phyloP scores from a whole-genome alignment of 2,113 vertebrate species.

The Burhinus bistriatus region DNA sequence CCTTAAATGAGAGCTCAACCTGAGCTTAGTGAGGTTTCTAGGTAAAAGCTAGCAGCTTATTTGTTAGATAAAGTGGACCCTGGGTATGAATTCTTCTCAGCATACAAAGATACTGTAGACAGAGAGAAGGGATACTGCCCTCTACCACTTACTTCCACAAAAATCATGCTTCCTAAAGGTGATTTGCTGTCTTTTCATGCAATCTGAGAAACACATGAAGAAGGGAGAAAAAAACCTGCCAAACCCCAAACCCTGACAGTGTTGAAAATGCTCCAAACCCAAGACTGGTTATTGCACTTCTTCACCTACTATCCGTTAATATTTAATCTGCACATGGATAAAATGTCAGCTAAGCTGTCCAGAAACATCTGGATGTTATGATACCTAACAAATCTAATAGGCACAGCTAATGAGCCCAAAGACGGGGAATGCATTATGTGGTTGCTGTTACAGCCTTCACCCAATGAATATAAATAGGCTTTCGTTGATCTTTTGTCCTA shows the following conservation, averaged over 20 bases:
- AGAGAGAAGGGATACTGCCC: background rate
- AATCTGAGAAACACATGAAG: background rate
- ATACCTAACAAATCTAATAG: slow-evolving; percentile 69
- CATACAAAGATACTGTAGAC: background rate
- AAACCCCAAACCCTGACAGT: background rate
- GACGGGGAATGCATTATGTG: slow-evolving; percentile 56
- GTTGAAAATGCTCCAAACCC: background rate
- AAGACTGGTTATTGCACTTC: slow-evolving; percentile 19
- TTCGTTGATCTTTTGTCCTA: slow-evolving; percentile 76
- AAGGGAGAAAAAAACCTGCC: background rate
- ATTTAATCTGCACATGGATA: slow-evolving; percentile 46
- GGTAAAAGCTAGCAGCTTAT: background rate
- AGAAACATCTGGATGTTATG: slow-evolving; percentile 72
- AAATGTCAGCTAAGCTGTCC: slow-evolving; percentile 65
- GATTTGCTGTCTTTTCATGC: background rate
- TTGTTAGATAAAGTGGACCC: background rate
- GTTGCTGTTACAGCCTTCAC: slow-evolving; percentile 68
- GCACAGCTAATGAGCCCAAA: slow-evolving; percentile 72
- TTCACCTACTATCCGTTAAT: slow-evolving; percentile 47
- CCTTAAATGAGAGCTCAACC: background rate
- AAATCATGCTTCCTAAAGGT: background rate
- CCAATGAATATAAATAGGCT: slow-evolving; percentile 75
- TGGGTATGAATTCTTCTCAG: background rate
- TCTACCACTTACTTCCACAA: background rate
- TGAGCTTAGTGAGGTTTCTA: background rate